Percentiles rank a stretch among this genome's conserved stretches.
Evolutionary conservation across 2,113 vertebrate species (phyloP).

Genomic region (Alaudala cheleensis): DNA sequence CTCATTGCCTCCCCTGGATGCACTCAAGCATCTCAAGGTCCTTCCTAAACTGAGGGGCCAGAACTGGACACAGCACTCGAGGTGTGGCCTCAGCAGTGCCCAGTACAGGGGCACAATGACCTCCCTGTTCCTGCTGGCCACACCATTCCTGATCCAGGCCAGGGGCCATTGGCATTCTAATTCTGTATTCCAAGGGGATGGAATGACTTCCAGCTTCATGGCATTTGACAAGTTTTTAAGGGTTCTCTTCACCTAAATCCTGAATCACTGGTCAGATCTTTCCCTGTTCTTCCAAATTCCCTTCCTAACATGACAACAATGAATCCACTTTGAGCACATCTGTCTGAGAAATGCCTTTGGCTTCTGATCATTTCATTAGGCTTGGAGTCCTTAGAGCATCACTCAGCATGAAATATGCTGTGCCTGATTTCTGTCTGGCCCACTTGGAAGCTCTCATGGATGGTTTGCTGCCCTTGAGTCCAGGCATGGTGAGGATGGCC

Average conservation of each 20-base stretch:
- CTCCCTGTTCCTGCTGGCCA: neutral
- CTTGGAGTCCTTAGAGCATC: neutral
- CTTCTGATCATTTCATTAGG: neutral
- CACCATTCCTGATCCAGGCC: neutral
- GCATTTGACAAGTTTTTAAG: neutral
- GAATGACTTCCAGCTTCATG: neutral
- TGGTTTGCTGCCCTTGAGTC: neutral
- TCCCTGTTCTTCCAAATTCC: neutral
- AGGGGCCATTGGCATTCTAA: neutral
- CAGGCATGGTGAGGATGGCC: neutral
- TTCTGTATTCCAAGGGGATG: neutral
- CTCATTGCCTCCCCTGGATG: neutral
- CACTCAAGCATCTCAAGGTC: rapidly evolving
- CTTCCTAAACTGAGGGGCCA: neutral
- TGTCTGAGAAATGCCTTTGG: neutral
- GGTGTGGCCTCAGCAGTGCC: neutral
- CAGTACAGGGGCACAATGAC: rapidly evolving
- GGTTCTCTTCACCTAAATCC: neutral
- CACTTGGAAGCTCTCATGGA: neutral
- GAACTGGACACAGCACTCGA: neutral
- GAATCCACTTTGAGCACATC: neutral
- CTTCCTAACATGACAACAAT: neutral
- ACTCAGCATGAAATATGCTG: neutral
- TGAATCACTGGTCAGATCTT: neutral
- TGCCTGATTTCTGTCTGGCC: neutral